A percentile compares a stretch with the other conserved stretches of the same genome.
phyloP scores from a whole-genome alignment of 2,113 vertebrate genomes.

The Gavialis gangeticus region DNA sequence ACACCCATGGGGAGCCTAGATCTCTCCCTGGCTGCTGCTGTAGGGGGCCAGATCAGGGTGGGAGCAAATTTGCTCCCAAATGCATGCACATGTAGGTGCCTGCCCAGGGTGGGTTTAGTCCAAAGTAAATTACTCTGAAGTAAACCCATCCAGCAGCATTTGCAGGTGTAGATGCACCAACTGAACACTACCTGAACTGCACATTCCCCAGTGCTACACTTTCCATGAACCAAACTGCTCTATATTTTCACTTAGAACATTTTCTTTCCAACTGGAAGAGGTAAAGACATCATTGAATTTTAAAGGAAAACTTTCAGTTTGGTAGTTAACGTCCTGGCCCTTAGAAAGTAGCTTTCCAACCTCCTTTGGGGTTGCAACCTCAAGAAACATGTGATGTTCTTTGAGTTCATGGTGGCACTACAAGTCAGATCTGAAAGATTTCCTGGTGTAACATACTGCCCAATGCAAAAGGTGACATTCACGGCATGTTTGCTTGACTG shows the following conservation, averaged over 20 bases:
- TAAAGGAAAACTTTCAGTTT: not conserved
- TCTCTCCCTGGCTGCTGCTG: no score
- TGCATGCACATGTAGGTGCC: no score
- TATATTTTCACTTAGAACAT: not conserved
- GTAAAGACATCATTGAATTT: not conserved
- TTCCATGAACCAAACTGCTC: not conserved
- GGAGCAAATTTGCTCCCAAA: no score
- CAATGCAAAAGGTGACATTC: not conserved
- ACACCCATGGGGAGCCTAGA: no score
- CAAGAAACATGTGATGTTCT: not conserved
- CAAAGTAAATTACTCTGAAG: no score
- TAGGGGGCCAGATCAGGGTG: no score
- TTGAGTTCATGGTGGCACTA: no score
- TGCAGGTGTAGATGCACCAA: no score
- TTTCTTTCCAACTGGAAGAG: not conserved
- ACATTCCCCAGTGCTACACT: not conserved
- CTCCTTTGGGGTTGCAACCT: not conserved
- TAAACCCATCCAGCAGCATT: no score
- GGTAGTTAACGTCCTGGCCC: not conserved
- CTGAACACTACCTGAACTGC: not conserved
- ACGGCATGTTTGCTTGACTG: no score
- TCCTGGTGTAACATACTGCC: not conserved
- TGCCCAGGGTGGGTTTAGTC: no score
- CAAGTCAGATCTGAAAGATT: not conserved
- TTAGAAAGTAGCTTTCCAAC: not conserved